These are phyloP conservation scores for Plodia interpunctella DNA, from an alignment of 1,140 invertebrate genomes.

Conservation along the genomic window DNA sequence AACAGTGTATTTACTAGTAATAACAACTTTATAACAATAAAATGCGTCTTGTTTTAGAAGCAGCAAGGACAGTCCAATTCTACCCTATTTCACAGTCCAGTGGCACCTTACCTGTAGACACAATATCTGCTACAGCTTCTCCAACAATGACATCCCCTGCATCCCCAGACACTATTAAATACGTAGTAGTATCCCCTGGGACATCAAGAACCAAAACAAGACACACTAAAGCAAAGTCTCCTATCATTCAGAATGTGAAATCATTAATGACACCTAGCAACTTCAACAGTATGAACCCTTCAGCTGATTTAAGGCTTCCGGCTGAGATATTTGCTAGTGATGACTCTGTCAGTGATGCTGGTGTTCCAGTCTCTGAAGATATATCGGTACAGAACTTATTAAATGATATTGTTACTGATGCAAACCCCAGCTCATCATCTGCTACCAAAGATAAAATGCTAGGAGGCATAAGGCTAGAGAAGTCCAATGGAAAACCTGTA, in stretches of 20 bases:
- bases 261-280: conserved; percentile 37
- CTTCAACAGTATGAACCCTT: conserved; percentile 53
- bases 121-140: conserved; percentile 43
- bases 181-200: conserved; percentile 35
- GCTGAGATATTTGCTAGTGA: conserved; percentile 72
- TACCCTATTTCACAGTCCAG: conserved; percentile 9
- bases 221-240: conserved; percentile 21
- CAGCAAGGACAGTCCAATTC: background rate
- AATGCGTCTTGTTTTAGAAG: conserved; percentile 13
- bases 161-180: conserved; percentile 41
- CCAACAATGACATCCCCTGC: conserved; percentile 38
- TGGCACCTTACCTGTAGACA: conserved; percentile 15
- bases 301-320: conserved; percentile 62
- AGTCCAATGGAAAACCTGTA: conserved; percentile 28
- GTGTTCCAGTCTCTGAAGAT: conserved; percentile 43
- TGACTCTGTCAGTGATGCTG: conserved; percentile 63
- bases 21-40: background rate
- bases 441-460: conserved; percentile 63
- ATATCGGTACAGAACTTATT: conserved; percentile 34
- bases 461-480: conserved; percentile 64
- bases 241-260: conserved; percentile 28
- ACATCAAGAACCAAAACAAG: conserved; percentile 42
- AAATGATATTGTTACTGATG: conserved; percentile 33
- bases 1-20: background rate
- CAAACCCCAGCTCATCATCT: conserved; percentile 30